Base-by-base conservation (phyloP, 2,797 vertebrate genomes). In the Xyrichtys novacula region DNA sequence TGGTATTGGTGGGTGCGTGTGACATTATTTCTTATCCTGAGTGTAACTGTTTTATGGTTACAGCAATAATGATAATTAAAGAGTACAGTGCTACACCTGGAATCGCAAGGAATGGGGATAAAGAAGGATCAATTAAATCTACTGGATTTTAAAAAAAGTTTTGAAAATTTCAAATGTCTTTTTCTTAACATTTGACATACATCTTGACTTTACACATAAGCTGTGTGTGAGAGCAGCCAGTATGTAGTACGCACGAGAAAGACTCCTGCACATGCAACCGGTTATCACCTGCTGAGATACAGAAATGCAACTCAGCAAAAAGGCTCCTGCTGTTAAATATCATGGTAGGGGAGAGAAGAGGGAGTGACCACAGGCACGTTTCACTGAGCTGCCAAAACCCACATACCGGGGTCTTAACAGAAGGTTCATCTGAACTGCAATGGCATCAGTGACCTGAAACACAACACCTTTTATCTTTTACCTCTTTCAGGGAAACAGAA, bases 391-490 rank as follows among this genome's bases (percentile, higher is more conserved):
- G 66, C 47, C 69, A 49, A 26, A 9, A 1, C 16, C 16, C 2
- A 11, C 70, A 77, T 74, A 38, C 52, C 70, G 19, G 42, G 23
- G 10, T 23, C 42, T 74, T 50, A 68, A 80, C 63, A 71, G 67
- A 23, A 48, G 70, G 63, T 56, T 65, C 73, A 50, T 65, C 44
- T 77, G 58, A 65, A 47, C 56, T 17, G 44, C 9, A 6, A 15
- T 23, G 71, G 65, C 81, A 82, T 65, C n/a, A 65, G 84, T 75
- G 81, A 85, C 71, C 55, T 53, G 69, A 90, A 44, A 67, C 83
- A 17, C 49, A 12, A 58, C 72, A 42, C 50, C 11, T 75, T 62
- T 77, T 44, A 78, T 70, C 78, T 80, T 54, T 32, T 63, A 68
- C 81, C 17, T 65, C 80, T 55, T 71, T 70, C 74, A 67, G 44